Percentiles rank a stretch among this genome's conserved stretches.
phyloP scores from a whole-genome alignment of 1,140 invertebrate genomes.

The Wiebesia pumilae region DNA sequence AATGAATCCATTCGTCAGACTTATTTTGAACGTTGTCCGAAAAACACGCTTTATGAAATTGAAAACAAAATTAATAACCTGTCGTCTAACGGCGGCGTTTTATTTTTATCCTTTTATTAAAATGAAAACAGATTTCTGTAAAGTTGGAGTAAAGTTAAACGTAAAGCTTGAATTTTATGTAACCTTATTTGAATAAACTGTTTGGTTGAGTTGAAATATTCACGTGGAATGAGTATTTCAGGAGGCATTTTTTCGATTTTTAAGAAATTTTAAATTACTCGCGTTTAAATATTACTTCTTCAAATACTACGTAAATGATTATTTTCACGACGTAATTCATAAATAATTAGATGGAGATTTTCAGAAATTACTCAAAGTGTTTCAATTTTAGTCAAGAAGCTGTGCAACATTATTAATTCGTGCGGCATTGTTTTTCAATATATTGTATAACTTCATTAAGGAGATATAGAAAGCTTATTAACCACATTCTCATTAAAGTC shows the following conservation, averaged over 20 bases:
- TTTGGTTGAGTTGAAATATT: not conserved
- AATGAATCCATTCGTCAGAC: not conserved
- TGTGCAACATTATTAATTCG: too few relatives aligned
- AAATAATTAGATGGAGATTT: too few relatives aligned
- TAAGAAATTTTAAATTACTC: not conserved
- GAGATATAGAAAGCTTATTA: too few relatives aligned
- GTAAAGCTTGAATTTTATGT: not conserved
- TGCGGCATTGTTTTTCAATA: too few relatives aligned
- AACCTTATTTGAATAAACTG: not conserved
- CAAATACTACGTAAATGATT: too few relatives aligned
- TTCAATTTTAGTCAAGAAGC: too few relatives aligned
- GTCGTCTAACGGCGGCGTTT: too few relatives aligned
- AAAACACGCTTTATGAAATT: not conserved
- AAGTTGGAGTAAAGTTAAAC: not conserved
- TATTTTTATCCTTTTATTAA: not conserved
- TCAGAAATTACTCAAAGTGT: too few relatives aligned
- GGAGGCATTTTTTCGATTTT: not conserved
- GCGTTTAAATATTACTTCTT: too few relatives aligned
- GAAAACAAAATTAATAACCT: not conserved
- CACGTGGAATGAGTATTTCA: not conserved
- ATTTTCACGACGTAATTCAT: too few relatives aligned
- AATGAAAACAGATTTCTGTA: not conserved
- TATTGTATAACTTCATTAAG: too few relatives aligned
- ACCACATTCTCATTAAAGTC: too few relatives aligned
- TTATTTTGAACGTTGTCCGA: not conserved